phyloP scores from a whole-genome alignment of 2,888 invertebrate genomes.

The Sminthurinus aureus region DNA sequence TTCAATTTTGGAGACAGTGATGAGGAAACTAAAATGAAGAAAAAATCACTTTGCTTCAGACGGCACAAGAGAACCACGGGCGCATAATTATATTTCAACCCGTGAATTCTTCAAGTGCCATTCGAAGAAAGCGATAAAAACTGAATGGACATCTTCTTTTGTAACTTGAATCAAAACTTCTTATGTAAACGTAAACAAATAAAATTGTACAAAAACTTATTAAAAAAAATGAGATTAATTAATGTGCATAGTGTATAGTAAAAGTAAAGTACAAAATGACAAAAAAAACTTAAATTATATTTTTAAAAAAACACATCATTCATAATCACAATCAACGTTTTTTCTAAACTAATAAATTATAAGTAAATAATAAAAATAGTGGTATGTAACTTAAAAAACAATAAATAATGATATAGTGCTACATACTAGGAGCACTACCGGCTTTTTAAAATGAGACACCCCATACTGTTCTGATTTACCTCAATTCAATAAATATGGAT shows the following conservation, averaged over 20 bases:
- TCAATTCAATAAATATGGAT: too few relatives aligned
- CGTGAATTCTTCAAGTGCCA: constrained; percentile 64
- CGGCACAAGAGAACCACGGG: constrained; percentile 64
- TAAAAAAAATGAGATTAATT: neutral
- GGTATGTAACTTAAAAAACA: too few relatives aligned
- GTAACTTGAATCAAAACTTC: neutral
- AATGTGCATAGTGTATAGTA: too few relatives aligned
- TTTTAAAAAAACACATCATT: too few relatives aligned
- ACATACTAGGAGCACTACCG: too few relatives aligned
- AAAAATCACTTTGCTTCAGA: constrained; percentile 59
- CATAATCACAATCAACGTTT: too few relatives aligned
- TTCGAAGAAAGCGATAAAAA: constrained; percentile 60
- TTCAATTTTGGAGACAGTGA: too few relatives aligned
- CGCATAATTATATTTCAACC: constrained; percentile 48
- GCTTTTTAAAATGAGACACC: too few relatives aligned
- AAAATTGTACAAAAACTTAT: neutral
- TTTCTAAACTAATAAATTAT: too few relatives aligned
- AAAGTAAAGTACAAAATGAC: neutral
- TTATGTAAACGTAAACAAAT: neutral
- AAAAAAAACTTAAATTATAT: neutral
- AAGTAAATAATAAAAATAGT: too few relatives aligned
- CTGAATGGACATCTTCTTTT: neutral
- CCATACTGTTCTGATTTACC: too few relatives aligned
- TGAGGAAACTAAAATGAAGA: neutral
- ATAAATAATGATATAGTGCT: too few relatives aligned